Percentiles rank a stretch among this genome's conserved stretches.
Conservation (phyloP, 2,888 invertebrate genomes). For the Hipparchia sbordonii region DNA sequence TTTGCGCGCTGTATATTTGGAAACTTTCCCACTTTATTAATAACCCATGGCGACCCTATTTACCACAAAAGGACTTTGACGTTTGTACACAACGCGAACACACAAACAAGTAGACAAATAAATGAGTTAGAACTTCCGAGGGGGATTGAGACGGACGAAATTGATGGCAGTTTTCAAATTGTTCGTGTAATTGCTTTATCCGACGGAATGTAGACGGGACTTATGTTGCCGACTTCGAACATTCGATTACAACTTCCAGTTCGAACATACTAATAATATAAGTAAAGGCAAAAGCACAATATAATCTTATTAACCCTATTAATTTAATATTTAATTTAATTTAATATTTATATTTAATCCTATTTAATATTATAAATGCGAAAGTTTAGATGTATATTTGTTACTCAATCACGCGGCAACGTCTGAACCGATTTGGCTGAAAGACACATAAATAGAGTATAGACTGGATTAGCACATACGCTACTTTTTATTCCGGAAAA, state of each 20-base stretch:
- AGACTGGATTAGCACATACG: no score
- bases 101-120: conserved; percentile 40
- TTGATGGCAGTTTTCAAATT: conserved; percentile 35
- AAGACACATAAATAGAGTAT: no score
- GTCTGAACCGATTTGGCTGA: no score
- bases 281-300: no score
- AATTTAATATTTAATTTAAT: no score
- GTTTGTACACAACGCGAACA: conserved; percentile 4
- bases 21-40: neutral
- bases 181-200: conserved; percentile 39
- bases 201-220: conserved; percentile 26
- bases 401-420: no score
- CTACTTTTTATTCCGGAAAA: no score
- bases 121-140: conserved; percentile 56
- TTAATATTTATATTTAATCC: no score
- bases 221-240: neutral
- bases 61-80: conserved; percentile 13
- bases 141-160: conserved; percentile 40
- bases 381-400: no score
- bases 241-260: neutral
- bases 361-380: no score
- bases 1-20: neutral
- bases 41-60: conserved; percentile 4
- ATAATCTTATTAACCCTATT: no score
- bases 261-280: neutral